A percentile compares a stretch with the other conserved stretches of the same genome.
These are phyloP conservation scores for Megathymus violae DNA, from an alignment of 1,140 invertebrate species.

Conservation along the genomic window DNA sequence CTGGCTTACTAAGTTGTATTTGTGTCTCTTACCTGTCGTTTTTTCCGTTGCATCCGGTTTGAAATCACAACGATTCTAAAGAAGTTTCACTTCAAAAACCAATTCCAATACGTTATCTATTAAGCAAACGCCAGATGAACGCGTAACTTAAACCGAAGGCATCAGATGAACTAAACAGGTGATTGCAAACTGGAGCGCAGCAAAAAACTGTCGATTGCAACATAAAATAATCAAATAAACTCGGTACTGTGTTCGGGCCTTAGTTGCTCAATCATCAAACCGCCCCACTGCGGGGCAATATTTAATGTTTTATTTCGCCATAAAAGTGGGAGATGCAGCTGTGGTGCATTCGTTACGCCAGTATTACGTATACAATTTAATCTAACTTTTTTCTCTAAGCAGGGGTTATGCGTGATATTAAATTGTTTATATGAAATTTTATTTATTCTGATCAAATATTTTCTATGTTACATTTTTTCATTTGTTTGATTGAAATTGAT, in stretches of 20 bases:
- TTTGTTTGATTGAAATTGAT: no score
- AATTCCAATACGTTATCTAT: no score
- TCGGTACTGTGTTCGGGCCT: slow-evolving; percentile 27
- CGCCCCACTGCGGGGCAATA: slow-evolving; percentile 53
- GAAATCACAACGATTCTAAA: no score
- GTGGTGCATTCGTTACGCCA: slow-evolving; percentile 60
- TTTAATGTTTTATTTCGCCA: slow-evolving; percentile 76
- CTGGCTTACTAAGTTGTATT: no score
- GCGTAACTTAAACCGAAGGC: neutral
- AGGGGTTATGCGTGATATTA: slow-evolving; percentile 23
- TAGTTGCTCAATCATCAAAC: slow-evolving; percentile 59
- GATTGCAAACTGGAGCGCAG: neutral
- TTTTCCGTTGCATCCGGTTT: no score
- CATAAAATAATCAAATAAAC: slow-evolving; percentile 25
- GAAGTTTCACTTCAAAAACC: no score
- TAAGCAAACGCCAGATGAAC: no score
- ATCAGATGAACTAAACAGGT: slow-evolving; percentile 9
- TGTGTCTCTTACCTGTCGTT: no score
- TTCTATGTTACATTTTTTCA: no score
- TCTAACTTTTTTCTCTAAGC: slow-evolving; percentile 20
- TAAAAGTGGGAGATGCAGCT: slow-evolving; percentile 68
- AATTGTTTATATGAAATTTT: neutral
- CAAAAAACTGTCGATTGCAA: slow-evolving; percentile 3
- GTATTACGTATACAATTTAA: slow-evolving; percentile 42
- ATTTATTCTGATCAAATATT: neutral